Conservation (phyloP, 2,797 vertebrate genomes). For the Menidia menidia region DNA sequence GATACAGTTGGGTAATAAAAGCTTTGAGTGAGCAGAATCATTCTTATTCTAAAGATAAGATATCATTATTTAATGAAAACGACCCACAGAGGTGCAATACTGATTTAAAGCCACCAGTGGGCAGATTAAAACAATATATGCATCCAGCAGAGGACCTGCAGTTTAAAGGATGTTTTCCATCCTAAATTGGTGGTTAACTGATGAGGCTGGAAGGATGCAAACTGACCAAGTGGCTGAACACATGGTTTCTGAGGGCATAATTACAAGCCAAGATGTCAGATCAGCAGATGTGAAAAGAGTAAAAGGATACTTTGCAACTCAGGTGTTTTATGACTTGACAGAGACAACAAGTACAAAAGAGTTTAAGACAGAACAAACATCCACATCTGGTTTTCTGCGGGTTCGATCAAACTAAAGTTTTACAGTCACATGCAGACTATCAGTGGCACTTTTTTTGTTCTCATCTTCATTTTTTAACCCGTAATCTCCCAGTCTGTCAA, state of each 20-base stretch:
- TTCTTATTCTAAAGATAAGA: neutral
- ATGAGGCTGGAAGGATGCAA: constrained; percentile 15
- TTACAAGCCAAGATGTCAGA: constrained; percentile 46
- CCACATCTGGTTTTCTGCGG: constrained; percentile 13
- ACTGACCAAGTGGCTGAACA: constrained; percentile 47
- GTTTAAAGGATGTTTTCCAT: constrained; percentile 17
- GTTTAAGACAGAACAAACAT: neutral
- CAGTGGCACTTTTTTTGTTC: neutral
- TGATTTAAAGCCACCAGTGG: constrained; percentile 68
- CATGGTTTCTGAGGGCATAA: constrained; percentile 53
- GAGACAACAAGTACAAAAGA: constrained; percentile 14
- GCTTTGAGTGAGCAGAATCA: constrained; percentile 8
- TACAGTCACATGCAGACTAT: neutral
- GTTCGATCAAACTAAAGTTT: neutral
- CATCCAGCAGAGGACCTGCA: constrained; percentile 3
- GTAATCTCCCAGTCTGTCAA: no score
- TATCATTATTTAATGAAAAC: constrained; percentile 22
- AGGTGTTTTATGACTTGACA: constrained; percentile 44
- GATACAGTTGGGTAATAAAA: no score
- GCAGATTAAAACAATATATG: constrained; percentile 66
- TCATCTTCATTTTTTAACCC: no score
- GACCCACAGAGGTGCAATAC: constrained; percentile 42
- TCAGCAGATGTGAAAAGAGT: constrained; percentile 52
- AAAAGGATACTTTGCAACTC: constrained; percentile 57
- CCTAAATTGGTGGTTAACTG: constrained; percentile 28